These are phyloP conservation scores for Gymnocypris eckloni DNA, from an alignment of 2,797 vertebrate species.

Conservation along the genomic window DNA sequence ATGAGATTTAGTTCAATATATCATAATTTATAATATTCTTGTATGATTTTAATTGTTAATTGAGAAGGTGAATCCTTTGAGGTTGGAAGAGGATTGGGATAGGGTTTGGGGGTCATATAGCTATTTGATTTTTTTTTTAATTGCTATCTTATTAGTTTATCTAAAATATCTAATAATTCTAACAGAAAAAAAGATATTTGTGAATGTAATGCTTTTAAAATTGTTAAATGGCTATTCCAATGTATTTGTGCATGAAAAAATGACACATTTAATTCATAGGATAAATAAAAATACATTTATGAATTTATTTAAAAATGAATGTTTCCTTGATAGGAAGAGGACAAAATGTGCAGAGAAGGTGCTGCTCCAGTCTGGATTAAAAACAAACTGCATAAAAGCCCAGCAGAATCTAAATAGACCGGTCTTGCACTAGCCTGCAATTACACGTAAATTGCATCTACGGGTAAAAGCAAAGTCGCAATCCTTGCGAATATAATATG, in stretches of 20 bases:
- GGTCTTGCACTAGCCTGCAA: background rate
- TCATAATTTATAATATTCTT: background rate
- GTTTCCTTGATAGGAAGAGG: background rate
- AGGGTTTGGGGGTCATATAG: too few relatives aligned
- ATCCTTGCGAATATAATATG: slow-evolving; percentile 8
- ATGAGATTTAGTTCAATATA: background rate
- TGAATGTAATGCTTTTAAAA: background rate
- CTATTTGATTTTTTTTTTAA: too few relatives aligned
- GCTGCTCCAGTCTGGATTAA: background rate
- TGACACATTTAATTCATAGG: background rate
- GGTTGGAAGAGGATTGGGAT: too few relatives aligned
- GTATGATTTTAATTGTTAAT: too few relatives aligned
- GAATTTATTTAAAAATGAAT: background rate
- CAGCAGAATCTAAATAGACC: background rate
- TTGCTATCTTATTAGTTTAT: background rate
- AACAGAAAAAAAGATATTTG: background rate
- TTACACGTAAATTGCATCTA: background rate
- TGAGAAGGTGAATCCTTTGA: too few relatives aligned
- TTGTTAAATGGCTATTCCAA: background rate
- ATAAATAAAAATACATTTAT: background rate
- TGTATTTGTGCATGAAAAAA: background rate
- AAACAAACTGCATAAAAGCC: background rate
- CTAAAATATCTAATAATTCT: too few relatives aligned
- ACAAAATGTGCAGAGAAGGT: background rate
- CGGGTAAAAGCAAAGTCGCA: background rate